These are phyloP conservation scores for Stomatorhinus walkeri DNA, from an alignment of 2,797 vertebrate species.

Conservation along the genomic window DNA sequence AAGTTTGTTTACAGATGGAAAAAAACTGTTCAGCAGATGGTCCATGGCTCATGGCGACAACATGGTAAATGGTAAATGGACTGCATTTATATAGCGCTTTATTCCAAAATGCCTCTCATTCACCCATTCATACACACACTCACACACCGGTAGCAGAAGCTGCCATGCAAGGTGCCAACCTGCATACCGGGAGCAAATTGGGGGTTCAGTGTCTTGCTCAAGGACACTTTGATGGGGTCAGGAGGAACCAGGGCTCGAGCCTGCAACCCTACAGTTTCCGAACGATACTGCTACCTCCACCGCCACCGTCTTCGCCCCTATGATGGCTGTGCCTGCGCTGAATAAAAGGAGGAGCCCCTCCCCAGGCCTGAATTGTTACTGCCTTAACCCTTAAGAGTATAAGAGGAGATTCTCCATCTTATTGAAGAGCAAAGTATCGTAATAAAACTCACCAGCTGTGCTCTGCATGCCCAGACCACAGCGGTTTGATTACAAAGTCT, in stretches of 20 bases:
- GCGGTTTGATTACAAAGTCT: not conserved
- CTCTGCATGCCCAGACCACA: not conserved
- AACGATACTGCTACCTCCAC: too few species aligned
- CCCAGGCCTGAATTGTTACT: not conserved
- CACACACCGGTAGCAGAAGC: too few species aligned
- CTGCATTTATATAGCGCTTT: too few species aligned
- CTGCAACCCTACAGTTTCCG: too few species aligned
- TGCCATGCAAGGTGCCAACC: too few species aligned
- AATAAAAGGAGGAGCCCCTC: not conserved
- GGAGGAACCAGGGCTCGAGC: too few species aligned
- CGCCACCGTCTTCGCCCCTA: too few species aligned
- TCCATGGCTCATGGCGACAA: not conserved
- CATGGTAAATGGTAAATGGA: not conserved
- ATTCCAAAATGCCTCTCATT: too few species aligned
- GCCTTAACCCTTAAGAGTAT: not conserved
- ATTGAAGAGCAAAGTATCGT: not conserved
- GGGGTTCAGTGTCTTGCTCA: too few species aligned
- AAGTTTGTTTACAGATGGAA: not conserved
- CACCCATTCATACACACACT: too few species aligned
- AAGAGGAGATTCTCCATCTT: not conserved
- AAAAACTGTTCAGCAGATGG: slow-evolving; percentile 25
- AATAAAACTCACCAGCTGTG: not conserved
- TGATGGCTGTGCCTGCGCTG: not conserved
- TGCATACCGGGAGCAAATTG: too few species aligned
- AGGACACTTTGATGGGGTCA: too few species aligned